Percentiles rank a stretch among this genome's conserved stretches.
phyloP scores from a whole-genome alignment of 2,797 vertebrate genomes.

The Phoebastria nigripes region DNA sequence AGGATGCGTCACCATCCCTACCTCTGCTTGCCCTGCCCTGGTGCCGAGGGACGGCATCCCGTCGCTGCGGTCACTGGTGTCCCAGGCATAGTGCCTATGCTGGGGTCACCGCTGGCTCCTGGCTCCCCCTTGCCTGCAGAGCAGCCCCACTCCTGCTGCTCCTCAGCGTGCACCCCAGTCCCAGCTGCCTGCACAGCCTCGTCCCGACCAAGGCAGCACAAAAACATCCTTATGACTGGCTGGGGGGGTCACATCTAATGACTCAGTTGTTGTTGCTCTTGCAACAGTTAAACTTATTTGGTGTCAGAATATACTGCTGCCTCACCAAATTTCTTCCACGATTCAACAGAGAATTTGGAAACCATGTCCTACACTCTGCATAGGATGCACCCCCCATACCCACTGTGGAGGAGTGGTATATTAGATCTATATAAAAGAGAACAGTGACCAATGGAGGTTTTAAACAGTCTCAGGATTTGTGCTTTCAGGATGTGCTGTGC shows the following conservation, averaged over 20 bases:
- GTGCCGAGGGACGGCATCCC: fast-evolving
- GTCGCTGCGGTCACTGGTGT: fast-evolving
- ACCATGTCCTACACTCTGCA: fast-evolving
- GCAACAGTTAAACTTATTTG: background rate
- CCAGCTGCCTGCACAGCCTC: background rate
- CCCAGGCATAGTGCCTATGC: fast-evolving
- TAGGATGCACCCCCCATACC: fast-evolving
- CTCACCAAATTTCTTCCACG: background rate
- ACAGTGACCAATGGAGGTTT: background rate
- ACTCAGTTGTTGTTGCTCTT: background rate
- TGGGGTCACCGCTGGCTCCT: background rate
- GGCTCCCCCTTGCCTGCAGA: background rate
- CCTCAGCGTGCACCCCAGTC: background rate
- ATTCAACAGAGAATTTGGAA: background rate
- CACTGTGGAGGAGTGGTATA: background rate
- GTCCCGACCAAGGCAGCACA: background rate
- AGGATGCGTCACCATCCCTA: too few species aligned
- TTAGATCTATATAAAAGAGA: background rate
- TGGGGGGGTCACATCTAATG: too few species aligned
- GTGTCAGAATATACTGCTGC: background rate
- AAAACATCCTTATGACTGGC: background rate
- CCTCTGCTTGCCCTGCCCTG: background rate
- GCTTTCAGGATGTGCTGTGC: background rate
- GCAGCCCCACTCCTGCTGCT: background rate
- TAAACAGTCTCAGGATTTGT: background rate